Evolutionary conservation across 2,113 vertebrate species (phyloP), one percentile per base, ranked within the genome.

Genomic region (Aramus guarauna): DNA sequence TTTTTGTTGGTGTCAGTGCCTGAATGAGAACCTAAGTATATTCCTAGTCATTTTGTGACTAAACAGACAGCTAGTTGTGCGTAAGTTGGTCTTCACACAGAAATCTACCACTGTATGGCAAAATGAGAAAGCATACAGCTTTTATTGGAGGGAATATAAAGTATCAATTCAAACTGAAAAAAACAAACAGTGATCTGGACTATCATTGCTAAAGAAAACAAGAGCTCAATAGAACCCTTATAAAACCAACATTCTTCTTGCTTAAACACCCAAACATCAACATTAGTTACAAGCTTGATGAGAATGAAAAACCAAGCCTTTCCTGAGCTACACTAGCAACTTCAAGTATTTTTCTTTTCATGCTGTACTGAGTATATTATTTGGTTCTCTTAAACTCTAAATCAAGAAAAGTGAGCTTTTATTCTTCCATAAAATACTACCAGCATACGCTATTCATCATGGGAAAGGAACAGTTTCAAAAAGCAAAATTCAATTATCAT

Each of bases 191-290:
- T 8, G 68, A 96, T 84, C 71, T 67, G 48, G 85, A 90, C 95
- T 97, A 97, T 96, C 27, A 17, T 74, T 92, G 82, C 93, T 97
- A 96, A 92, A 96, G 90, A 97, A 98, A 98, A 97, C 87, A 97
- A 82, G 93, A 92, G 96, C 87, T 97, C 84, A 98, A 96, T 72
- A 81, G 91, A 96, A 85, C 67, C 93, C 68, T 97, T 98, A 96
- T 91, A 94, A 96, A 97, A 84, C 63, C 88, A 91, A 96, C 82
- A 92, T 94, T 97, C 96, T 98, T 97, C 89, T 89, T 96, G 85
- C 74, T 97, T 89, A 90, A 95, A 96, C 47, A 94, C 73, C 73
- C 92, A 97, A 96, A 96, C 72, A 96, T 84, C 80, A 92, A 93
- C 68, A 72, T 52, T 82, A 93, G 66, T 89, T 92, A 91, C 89